Percentiles rank a stretch among this genome's conserved stretches.
Evolutionary conservation across 2,888 invertebrate genomes (phyloP).

Genomic region (Flexamia atlantica): DNA sequence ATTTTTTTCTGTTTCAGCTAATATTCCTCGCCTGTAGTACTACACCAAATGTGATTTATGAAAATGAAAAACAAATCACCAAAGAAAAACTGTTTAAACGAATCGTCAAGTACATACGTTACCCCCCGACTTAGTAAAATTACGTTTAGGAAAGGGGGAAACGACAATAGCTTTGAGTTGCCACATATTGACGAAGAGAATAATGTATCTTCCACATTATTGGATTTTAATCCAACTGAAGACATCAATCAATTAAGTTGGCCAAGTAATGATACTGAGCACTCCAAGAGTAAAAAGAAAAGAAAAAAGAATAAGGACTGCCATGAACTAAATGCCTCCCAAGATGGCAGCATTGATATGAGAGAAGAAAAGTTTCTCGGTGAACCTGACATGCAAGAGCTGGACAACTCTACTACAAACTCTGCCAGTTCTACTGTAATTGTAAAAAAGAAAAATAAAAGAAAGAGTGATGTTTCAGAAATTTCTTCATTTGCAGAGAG

Average conservation of each 20-base stretch:
- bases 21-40: not conserved
- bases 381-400: not conserved
- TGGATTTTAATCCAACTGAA: not conserved
- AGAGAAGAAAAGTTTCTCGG: not conserved
- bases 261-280: not conserved
- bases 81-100: not conserved
- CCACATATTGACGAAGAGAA: conserved; percentile 12
- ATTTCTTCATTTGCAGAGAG: too few species aligned
- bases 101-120: not conserved
- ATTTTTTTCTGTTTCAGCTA: conserved; percentile 12
- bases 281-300: not conserved
- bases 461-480: not conserved
- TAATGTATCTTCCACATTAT: not conserved
- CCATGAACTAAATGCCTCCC: not conserved
- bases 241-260: not conserved
- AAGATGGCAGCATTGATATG: not conserved
- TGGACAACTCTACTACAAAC: not conserved
- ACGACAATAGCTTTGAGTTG: not conserved
- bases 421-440: not conserved
- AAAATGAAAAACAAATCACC: conserved; percentile 4
- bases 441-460: not conserved
- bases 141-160: not conserved
- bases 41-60: not conserved
- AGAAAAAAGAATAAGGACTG: not conserved
- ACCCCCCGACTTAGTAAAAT: conserved; percentile 18